Evolutionary conservation across 2,797 vertebrate species (phyloP), one percentile per base, ranked within the genome.

Genomic region (Aeoliscus strigatus): DNA sequence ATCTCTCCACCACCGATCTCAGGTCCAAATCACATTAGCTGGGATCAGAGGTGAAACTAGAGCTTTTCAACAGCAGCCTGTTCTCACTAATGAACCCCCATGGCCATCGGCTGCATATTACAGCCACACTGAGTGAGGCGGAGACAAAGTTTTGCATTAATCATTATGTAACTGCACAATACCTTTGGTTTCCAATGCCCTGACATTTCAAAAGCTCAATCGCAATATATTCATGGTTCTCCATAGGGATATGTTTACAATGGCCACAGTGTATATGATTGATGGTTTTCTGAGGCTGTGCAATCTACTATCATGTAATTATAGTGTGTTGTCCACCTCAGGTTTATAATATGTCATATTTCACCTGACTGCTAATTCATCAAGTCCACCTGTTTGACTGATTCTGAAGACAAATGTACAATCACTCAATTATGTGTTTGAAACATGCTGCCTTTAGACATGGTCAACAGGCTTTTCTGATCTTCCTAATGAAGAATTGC

Each of bases 31-130:
- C 84, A 87, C 86, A 89, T 88, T 89, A 89, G 84, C 80, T 25
- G 76, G 84, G 87, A 88, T 88, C 86, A 86, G 86, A 88, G 83
- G 84, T 86, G 86, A 88, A 88, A 88, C 85, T 82, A 73, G 85
- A 87, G 84, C 83, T 83, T 86, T 82, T 85, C 80, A 83, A 88
- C 86, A 84, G 76, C 73, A 79, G 82, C 79, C 79, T 79, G 80
- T 82, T 79, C 75, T 84, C 83, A 73, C 83, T 87, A 88, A 87
- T 85, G 83, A 82, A 82, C 81, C 86, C 86, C 87, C 75, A 81
- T 82, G 86, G 87, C 85, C 81, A 87, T 88, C 74, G 78, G 73
- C 79, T 81, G 79, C 83, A 77, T 84, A 87, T 87, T 85, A 88
- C 82, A 87, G 80, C 80, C 80, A 83, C 69, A 68, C 77, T 81